Evolutionary conservation across 1,140 invertebrate genomes (phyloP).

Genomic region (Cataglyphis hispanica): DNA sequence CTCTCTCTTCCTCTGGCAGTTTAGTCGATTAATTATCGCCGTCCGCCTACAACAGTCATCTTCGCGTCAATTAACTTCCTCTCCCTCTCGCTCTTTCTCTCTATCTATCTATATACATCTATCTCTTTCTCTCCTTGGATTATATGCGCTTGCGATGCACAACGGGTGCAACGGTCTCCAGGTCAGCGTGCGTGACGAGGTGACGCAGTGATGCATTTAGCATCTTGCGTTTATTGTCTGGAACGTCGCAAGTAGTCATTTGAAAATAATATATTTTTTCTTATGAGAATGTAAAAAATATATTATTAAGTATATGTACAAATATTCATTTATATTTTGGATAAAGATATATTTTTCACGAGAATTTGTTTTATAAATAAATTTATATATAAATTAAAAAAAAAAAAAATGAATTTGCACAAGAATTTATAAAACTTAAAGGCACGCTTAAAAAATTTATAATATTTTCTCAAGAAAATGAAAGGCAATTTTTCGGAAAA

Average conservation of each 20-base stretch:
- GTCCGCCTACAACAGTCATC: constrained; percentile 25
- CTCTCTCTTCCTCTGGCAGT: constrained; percentile 7
- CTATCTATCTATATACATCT: no score
- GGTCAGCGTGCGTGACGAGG: constrained; percentile 31
- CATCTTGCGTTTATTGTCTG: not conserved
- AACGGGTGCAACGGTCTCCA: not conserved
- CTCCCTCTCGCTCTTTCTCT: not conserved
- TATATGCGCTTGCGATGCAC: constrained; percentile 27
- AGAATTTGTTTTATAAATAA: not conserved
- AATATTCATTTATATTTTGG: no score
- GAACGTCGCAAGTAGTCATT: not conserved
- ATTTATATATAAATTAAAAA: not conserved
- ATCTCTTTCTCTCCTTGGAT: not conserved
- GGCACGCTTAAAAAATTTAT: not conserved
- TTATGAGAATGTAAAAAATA: no score
- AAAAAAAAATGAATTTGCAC: not conserved
- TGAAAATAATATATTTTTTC: not conserved
- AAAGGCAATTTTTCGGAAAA: not conserved
- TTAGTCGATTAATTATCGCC: constrained; percentile 41
- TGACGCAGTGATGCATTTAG: constrained; percentile 18
- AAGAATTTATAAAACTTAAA: not conserved
- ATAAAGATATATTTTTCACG: not conserved
- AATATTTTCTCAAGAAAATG: not conserved
- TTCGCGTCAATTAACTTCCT: constrained; percentile 36
- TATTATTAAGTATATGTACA: no score